Conservation (phyloP, 2,888 invertebrate genomes). For the Aspidapion aeneum region DNA sequence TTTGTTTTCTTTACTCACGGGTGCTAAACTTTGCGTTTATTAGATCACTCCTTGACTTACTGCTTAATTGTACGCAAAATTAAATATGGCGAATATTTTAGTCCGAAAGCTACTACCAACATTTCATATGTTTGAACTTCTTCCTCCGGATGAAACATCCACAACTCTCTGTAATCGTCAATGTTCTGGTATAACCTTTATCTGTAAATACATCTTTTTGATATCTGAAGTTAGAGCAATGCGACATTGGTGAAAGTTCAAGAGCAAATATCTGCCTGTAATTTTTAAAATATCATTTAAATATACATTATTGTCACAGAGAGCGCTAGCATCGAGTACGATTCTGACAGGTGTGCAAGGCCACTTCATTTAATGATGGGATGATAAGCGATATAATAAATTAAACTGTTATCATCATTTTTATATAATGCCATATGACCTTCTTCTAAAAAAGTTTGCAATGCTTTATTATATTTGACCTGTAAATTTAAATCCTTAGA, state of each 20-base stretch:
- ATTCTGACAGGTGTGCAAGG: not conserved
- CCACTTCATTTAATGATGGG: not conserved
- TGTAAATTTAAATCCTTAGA: not conserved
- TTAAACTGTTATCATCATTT: not conserved
- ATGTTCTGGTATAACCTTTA: conserved; percentile 5
- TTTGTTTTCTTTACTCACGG: too few relatives aligned
- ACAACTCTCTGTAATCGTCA: conserved; percentile 5
- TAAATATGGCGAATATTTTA: conserved; percentile 9
- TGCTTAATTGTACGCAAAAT: not conserved
- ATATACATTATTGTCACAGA: not conserved
- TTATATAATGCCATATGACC: conserved; percentile 5
- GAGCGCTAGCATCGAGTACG: not conserved
- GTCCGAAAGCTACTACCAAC: not conserved
- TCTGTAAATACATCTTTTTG: conserved; percentile 4
- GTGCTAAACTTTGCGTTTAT: too few relatives aligned
- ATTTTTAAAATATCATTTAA: conserved; percentile 1
- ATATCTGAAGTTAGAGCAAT: too few relatives aligned
- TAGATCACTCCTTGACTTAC: not conserved
- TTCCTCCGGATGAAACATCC: conserved; percentile 2
- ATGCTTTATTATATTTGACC: not conserved
- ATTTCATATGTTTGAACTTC: conserved; percentile 1
- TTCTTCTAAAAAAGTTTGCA: not conserved
- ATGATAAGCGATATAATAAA: not conserved
- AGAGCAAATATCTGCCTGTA: not conserved
- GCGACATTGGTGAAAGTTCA: not conserved